Evolutionary conservation across 37 sponge, comb jelly and placozoan species (phyloP), one percentile per base, ranked within the genome.

Genomic region (Lycopodina hypogea): DNA sequence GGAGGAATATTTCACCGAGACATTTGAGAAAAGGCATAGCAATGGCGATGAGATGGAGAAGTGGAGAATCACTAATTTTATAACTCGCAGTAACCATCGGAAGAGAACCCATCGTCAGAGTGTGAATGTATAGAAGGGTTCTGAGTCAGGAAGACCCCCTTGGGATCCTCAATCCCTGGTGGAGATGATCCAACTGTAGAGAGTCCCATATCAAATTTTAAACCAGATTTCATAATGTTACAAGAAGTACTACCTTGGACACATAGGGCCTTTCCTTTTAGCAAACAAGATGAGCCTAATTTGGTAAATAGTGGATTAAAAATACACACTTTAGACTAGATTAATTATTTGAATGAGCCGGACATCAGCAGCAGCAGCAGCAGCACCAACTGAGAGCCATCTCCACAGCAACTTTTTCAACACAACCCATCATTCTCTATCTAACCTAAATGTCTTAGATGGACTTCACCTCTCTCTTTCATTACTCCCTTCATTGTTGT

Each of bases 31-130:
- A 30, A 69, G 90, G 33, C 90, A 90, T 51, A 59, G 62, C 15
- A 68, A 59, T 23, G 81, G 85, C 77, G 90, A 90, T 39, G 60
- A 28, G 23, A 61, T 56, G 9, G 90, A 90, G 60, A 81, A 84
- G 64, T 81, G 75, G 48, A 65, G 86, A 24, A 84, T 84, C 65
- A 26, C 80, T 32, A 81, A 84, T 36, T 90, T 90, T 28, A 66
- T 90, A 33, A 78, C 85, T 58, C 81, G 86, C 22, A 68, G 84
- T 26, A 40, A 67, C 11, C 69, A 76, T 45, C 76, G 80, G 35
- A 69, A 85, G 18, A 72, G 71, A 38, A 39, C 81, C 30, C 79
- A 82, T 0, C 40, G 28, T n/a, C 26, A 41, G 18, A 50, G 29
- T 32, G 29, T 77, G 12, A 42, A 62, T 32, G 60, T 74, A 1